Percentiles rank a stretch among this genome's conserved stretches.
These are phyloP conservation scores for Pedionomus torquatus DNA, from an alignment of 2,113 vertebrate genomes.

Conservation along the genomic window DNA sequence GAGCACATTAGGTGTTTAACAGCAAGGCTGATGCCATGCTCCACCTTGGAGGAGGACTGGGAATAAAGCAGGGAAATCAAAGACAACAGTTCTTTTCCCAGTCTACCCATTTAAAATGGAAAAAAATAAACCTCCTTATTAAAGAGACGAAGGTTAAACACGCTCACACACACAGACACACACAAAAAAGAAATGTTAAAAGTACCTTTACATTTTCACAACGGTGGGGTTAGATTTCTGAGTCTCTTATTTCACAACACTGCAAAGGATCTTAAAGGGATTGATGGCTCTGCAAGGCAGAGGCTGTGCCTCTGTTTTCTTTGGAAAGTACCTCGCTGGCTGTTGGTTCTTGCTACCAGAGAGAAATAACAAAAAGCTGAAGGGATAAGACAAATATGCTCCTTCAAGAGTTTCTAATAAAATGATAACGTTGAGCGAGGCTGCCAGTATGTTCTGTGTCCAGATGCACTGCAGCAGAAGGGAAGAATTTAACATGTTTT, in stretches of 20 bases:
- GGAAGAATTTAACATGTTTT: constrained; percentile 30
- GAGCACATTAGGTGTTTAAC: neutral
- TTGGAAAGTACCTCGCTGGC: neutral
- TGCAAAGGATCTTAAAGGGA: neutral
- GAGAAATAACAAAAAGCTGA: constrained; percentile 34
- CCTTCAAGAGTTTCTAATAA: constrained; percentile 37
- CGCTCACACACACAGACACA: neutral
- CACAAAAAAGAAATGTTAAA: constrained; percentile 18
- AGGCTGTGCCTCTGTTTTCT: constrained; percentile 23
- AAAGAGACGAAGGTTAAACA: neutral
- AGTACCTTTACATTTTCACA: constrained; percentile 8
- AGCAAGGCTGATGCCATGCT: neutral
- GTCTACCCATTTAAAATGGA: neutral
- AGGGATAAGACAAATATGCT: constrained; percentile 31
- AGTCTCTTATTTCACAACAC: constrained; percentile 32
- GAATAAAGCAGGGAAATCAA: neutral
- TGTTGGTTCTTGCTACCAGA: constrained; percentile 41
- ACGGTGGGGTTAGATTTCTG: neutral
- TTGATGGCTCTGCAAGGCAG: neutral
- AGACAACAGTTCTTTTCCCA: neutral
- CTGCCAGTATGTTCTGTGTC: neutral
- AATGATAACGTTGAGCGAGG: neutral
- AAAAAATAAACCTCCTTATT: neutral
- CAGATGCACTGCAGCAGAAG: constrained; percentile 45
- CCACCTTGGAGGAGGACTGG: neutral